A percentile compares a stretch with the other conserved stretches of the same genome.
Conservation (phyloP, 2,113 vertebrate genomes). For the Nycticryphes semicollaris region DNA sequence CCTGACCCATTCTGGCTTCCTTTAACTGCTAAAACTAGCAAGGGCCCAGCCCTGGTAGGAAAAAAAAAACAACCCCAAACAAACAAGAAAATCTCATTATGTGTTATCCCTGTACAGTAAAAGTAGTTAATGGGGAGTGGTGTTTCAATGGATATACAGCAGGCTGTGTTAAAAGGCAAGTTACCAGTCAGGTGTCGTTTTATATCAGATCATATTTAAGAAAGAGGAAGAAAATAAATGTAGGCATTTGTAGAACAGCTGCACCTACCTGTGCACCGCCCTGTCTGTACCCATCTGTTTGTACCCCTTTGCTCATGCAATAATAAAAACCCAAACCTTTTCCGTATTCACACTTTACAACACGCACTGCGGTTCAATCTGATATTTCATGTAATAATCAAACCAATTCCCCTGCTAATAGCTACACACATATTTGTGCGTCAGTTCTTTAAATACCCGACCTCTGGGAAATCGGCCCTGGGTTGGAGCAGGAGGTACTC, state of each 20-base stretch:
- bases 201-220: not conserved
- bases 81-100: not conserved
- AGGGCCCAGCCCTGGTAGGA: not conserved
- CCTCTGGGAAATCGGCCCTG: slow-evolving; percentile 40
- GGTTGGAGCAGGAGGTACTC: slow-evolving; percentile 30
- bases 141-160: not conserved
- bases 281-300: not conserved
- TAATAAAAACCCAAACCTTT: not conserved
- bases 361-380: not conserved
- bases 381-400: slow-evolving; percentile 19
- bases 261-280: not conserved
- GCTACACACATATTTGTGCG: not conserved
- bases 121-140: not conserved
- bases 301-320: not conserved
- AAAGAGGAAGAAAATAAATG: not conserved
- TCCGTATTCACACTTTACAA: slow-evolving; percentile 12
- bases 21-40: slow-evolving; percentile 2
- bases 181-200: not conserved
- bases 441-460: slow-evolving; percentile 24
- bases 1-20: slow-evolving; percentile 42
- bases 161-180: not conserved
- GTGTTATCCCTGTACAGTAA: not conserved
- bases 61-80: not conserved
- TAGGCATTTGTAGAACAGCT: not conserved
- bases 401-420: not conserved